These are phyloP conservation scores for Sycophila sp. DNA, from an alignment of 1,140 invertebrate species.

Conservation along the genomic window DNA sequence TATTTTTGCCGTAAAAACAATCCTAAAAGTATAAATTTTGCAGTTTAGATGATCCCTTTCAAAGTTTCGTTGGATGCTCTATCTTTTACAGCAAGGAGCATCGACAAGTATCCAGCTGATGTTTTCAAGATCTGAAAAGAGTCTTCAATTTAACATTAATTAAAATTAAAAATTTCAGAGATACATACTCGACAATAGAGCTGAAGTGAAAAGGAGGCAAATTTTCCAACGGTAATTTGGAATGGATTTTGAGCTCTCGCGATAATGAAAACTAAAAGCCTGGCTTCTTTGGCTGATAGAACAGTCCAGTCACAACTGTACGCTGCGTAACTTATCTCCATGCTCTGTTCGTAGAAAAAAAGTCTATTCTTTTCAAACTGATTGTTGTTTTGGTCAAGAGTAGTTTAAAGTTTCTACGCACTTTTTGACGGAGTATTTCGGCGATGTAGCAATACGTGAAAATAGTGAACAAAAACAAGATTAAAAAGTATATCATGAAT, in stretches of 20 bases:
- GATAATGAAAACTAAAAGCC: slow-evolving; percentile 44
- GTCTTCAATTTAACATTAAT: background rate
- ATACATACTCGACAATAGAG: slow-evolving; percentile 62
- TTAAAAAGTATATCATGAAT: slow-evolving; percentile 32
- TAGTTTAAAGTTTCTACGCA: background rate
- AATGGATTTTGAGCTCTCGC: slow-evolving; percentile 49
- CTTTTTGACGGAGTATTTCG: slow-evolving; percentile 26
- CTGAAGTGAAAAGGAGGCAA: slow-evolving; percentile 43
- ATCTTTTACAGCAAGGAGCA: slow-evolving; percentile 48
- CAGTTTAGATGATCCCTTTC: background rate
- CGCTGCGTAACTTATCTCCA: slow-evolving; percentile 26
- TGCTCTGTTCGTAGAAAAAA: slow-evolving; percentile 27
- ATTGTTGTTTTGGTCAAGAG: too few species aligned
- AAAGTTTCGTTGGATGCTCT: background rate
- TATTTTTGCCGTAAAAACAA: background rate
- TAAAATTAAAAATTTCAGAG: background rate
- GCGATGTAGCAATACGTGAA: slow-evolving; percentile 29
- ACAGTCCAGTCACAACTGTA: slow-evolving; percentile 33
- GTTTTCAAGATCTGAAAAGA: slow-evolving; percentile 64
- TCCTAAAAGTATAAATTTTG: background rate
- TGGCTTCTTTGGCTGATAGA: slow-evolving; percentile 17
- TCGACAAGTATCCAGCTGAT: slow-evolving; percentile 64
- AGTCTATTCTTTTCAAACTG: background rate
- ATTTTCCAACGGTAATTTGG: slow-evolving; percentile 37
- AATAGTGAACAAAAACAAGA: slow-evolving; percentile 35